Evolutionary conservation across 1,140 invertebrate species (phyloP).

Genomic region (Pseudomyrmex cubaensis): DNA sequence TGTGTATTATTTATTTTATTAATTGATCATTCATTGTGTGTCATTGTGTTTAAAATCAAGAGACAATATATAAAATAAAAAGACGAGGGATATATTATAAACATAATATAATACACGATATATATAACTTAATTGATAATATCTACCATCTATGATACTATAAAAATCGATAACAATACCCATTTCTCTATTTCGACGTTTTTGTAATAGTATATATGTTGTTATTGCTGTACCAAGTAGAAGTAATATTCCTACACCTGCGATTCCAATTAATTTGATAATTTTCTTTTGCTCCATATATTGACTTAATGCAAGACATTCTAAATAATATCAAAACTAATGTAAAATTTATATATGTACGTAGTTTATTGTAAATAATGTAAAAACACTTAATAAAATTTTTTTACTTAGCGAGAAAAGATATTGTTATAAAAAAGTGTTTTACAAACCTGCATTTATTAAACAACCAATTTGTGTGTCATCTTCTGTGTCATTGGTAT

Average conservation of each 20-base stretch:
- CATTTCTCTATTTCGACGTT: conserved; percentile 13
- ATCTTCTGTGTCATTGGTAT: neutral
- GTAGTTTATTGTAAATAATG: too few species aligned
- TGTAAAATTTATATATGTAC: neutral
- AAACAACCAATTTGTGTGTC: conserved; percentile 49
- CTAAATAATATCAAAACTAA: neutral
- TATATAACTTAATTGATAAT: too few species aligned
- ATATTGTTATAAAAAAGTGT: neutral
- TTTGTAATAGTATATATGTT: conserved; percentile 15
- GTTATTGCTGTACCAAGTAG: neutral
- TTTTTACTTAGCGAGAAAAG: too few species aligned
- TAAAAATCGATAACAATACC: neutral
- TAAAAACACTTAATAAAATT: too few species aligned
- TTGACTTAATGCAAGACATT: conserved; percentile 3
- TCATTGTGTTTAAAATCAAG: neutral
- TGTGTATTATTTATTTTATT: neutral
- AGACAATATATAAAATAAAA: neutral
- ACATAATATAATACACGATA: too few species aligned
- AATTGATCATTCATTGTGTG: neutral
- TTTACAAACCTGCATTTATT: conserved; percentile 52
- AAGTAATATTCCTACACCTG: conserved; percentile 35
- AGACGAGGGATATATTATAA: neutral
- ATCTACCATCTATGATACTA: neutral
- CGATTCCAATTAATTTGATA: conserved; percentile 6
- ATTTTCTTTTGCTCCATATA: neutral